Base-by-base conservation (phyloP, 1,140 invertebrate genomes). In the Drosophila malerkotliana region DNA sequence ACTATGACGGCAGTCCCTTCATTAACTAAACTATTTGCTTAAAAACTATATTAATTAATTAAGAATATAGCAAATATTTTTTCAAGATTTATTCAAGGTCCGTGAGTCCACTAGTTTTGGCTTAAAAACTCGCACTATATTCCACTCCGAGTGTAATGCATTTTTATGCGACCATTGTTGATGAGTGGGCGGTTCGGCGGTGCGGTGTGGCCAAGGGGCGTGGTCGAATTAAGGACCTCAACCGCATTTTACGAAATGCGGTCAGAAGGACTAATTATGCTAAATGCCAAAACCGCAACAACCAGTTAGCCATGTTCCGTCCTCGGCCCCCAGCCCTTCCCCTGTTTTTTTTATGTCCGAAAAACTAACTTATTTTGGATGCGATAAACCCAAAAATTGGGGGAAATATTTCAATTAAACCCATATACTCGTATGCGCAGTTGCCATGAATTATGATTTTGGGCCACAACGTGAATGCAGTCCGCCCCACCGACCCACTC, bases 261-360 rank as follows among this genome's bases (percentile, higher is more conserved):
- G 83, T 88, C 72, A 68, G 59, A 82, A 60, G 63, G 67, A 88
- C 83, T 87, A 87, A 87, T 87, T 87, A 87, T 87, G 79, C 83
- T 88, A 87, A 87, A 87, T 68, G 84, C 63, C 64, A 62, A 79
- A 88, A 60, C 83, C 83, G 79, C 83, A 87, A 61, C 75, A 72
- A 81, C 82, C 81, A 85, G 83, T 87, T 79, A 82, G 66, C 83
- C 78, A 78, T 76, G 62, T 58, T 21, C 37, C 32, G 24, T 59
- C 53, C 58, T 57, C 32, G 24, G 45, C 54, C 28, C 48, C 15
- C 41, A 14, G 6, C 41, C 41, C 41, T 7, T 44, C 21, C 30
- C 47, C 44, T 21, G 12, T 47, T 21, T 47, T 18, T 3, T 9
- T 18, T 47, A 1, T 18, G 18, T 18, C 44, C 44, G 8, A 18